phyloP scores from a whole-genome alignment of 2,888 invertebrate species.

The Sacculina carcini region DNA sequence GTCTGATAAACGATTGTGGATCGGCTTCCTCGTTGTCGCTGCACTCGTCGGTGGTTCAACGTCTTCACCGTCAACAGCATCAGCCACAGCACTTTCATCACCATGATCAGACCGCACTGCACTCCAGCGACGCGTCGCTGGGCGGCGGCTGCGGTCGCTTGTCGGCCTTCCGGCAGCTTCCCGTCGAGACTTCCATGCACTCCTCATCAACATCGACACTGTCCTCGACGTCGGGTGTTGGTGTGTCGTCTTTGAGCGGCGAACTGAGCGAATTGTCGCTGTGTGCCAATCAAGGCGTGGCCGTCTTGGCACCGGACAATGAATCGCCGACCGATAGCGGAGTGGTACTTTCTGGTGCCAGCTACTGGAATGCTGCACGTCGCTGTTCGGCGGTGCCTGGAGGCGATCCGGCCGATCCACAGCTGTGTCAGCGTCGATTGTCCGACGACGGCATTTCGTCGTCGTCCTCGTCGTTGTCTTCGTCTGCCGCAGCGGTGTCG shows the following conservation, averaged over 20 bases:
- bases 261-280: conserved; percentile 6
- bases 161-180: not conserved
- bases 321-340: no score
- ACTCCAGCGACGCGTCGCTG: not conserved
- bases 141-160: not conserved
- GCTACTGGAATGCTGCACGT: no score
- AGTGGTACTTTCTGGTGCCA: no score
- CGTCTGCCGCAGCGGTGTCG: no score
- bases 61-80: conserved; percentile 8
- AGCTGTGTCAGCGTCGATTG: no score
- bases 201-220: no score
- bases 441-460: no score
- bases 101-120: no score
- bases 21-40: conserved; percentile 7
- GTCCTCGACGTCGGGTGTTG: not conserved
- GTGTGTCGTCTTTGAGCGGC: conserved; percentile 10
- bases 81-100: not conserved
- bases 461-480: no score
- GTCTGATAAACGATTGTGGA: conserved; percentile 9
- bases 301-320: not conserved
- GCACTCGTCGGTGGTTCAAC: conserved; percentile 9
- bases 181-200: no score
- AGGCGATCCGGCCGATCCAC: not conserved
- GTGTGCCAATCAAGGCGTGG: not conserved
- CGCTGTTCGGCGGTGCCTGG: no score